Base-by-base conservation (phyloP, 1,140 invertebrate genomes). In the Bursaphelenchus mucronatus region DNA sequence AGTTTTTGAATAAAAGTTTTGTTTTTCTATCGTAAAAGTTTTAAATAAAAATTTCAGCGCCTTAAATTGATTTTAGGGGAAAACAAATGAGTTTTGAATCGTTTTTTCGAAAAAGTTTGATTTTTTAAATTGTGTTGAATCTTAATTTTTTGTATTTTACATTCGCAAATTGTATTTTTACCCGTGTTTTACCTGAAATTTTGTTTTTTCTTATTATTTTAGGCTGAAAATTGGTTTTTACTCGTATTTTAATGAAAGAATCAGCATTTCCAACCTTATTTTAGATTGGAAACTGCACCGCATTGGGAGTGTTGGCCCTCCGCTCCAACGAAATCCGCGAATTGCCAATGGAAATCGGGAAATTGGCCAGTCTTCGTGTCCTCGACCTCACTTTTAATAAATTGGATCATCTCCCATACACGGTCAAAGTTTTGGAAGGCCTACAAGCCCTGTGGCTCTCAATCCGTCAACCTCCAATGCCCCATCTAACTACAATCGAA, bases 401-500 rank as follows among this genome's bases (percentile, higher is more conserved):
- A 88, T 85, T 99, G 79, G 89, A 94, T 76, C 90, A 94, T 85
- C 86, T 97, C 80, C 94, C 94, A 41, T 91, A 92, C 79, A 91
- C 92, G n/a, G 85, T 98, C 76, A 89, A 94, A 21, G 91, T 92
- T 78, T 85, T 97, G 15, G 68, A 70, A 46, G 92, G 92, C 82
- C 84, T 98, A 64, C 96, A 96, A 84, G 96, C 96, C 1, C 88
- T 99, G 46, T 99, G 96, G 96, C 83, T 99, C 70, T 94, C 94
- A 43, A 94, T 98, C 83, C 98, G 97, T 84, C 96, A 84, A 71
- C 92, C 94, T 21, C 93, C 98, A 1, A 88, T 98, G 87, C 86
- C 97, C 50, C 96, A 94, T 78, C 97, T 98, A 82, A 94, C 97
- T 84, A 94, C 97, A 81, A 86, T 82, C 17, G 83, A 84, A 61